Base-by-base conservation (phyloP, 2,113 vertebrate genomes). In the Colistium nudipinnis region DNA sequence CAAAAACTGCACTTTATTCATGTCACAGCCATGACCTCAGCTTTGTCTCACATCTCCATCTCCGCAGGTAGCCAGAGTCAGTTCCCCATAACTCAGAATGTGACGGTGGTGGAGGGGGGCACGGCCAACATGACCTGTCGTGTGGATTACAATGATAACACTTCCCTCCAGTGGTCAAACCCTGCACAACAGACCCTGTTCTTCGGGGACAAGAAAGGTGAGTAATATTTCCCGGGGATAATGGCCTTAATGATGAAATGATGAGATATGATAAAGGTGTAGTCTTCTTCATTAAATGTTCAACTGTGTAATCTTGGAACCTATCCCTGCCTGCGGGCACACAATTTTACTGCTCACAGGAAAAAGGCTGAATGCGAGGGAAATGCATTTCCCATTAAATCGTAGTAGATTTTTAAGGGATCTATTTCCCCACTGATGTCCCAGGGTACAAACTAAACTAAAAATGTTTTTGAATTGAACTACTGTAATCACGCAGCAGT, bases 131-230 rank as follows among this genome's bases (percentile, higher is more conserved):
- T 99, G 95, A 99, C 97, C 94, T 99, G 98, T 90, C 94, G 97
- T 70, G 98, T 99, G 92, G 97, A 99, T 94, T 96, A 95, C 94
- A 98, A 98, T 95, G 97, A 99, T 96, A 98, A 98, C 95, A 98
- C 98, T 90, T 98, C 97, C 96, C 96, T 99, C 96, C 97, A 99
- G 97, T 99, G 97, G 98, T 99, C 98, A 92, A 99, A 99, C 93
- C 97, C 97, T 88, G 97, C 98, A 94, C 98, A 99, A 91, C 98
- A 99, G 92, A 99, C 98, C 0, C 94, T 99, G 20, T 99, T 97
- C 91, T 99, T 99, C 25, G 98, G 98, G 74, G 96, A 99, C 92
- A 99, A 99, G 92, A 99, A 99, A 96, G 98, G 98, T 99, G 70
- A 92, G 88, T 74, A 59, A 80, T 78, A 28, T 24, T 71, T 43